These are phyloP conservation scores for Nineta flava DNA, from an alignment of 2,888 invertebrate species.

Conservation along the genomic window DNA sequence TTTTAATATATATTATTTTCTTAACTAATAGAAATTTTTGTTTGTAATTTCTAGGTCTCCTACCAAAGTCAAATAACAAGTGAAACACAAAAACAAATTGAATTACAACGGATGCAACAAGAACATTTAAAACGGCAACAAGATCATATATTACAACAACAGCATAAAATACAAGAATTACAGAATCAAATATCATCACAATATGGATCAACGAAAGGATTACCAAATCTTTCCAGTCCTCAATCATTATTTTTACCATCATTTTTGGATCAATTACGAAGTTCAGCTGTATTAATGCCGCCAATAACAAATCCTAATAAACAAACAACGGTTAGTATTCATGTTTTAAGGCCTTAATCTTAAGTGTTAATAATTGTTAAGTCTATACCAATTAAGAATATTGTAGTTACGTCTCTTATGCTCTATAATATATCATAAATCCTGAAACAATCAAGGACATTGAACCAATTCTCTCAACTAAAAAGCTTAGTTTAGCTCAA, in stretches of 20 bases:
- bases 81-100: conserved; percentile 48
- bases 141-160: conserved; percentile 37
- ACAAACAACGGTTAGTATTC: conserved; percentile 2
- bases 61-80: conserved; percentile 28
- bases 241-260: conserved; percentile 52
- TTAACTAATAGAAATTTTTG: neutral
- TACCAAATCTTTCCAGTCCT: conserved; percentile 34
- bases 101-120: conserved; percentile 51
- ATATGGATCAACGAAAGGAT: conserved; percentile 26
- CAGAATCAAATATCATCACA: conserved; percentile 40
- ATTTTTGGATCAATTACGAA: conserved; percentile 47
- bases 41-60: conserved; percentile 3
- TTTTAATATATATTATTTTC: neutral
- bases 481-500: too few relatives aligned
- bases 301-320: conserved; percentile 19
- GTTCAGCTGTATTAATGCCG: conserved; percentile 17
- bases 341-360: neutral
- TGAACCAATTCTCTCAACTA: neutral
- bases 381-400: too few relatives aligned
- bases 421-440: too few relatives aligned
- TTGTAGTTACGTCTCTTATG: too few relatives aligned
- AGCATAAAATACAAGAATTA: conserved; percentile 41
- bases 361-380: neutral
- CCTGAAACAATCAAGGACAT: neutral
- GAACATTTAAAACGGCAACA: conserved; percentile 45